Conservation (phyloP, 1,140 invertebrate species). For the Neotoxoptera formosana region DNA sequence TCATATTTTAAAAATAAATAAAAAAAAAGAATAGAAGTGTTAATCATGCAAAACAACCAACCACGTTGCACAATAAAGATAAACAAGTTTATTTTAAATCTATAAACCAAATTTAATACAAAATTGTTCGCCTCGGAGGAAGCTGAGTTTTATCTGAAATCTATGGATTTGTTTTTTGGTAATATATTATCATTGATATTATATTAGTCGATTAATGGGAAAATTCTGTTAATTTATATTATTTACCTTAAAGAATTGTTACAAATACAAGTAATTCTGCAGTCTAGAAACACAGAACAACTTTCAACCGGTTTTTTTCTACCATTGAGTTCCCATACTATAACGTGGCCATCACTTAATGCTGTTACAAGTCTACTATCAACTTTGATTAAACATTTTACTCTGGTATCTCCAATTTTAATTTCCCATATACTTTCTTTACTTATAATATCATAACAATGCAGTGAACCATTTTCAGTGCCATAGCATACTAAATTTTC, state of each 20-base stretch:
- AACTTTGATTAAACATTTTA: conserved; percentile 56
- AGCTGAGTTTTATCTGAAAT: too few species aligned
- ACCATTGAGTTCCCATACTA: conserved; percentile 45
- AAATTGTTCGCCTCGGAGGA: too few species aligned
- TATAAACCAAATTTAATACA: too few species aligned
- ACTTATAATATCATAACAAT: conserved; percentile 37
- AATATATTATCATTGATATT: too few species aligned
- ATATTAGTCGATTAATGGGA: too few species aligned
- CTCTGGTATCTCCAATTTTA: conserved; percentile 54
- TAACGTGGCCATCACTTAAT: conserved; percentile 55
- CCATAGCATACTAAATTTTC: conserved; percentile 59
- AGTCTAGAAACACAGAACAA: conserved; percentile 57
- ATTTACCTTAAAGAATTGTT: conserved; percentile 28
- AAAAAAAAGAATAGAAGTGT: too few species aligned
- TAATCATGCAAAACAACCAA: too few species aligned
- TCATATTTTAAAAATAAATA: neutral
- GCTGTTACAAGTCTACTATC: conserved; percentile 57
- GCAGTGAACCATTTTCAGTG: conserved; percentile 57
- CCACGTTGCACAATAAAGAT: too few species aligned
- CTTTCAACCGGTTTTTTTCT: conserved; percentile 47
- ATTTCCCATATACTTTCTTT: conserved; percentile 55
- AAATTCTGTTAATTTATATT: neutral
- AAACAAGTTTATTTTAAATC: too few species aligned
- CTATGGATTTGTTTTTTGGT: too few species aligned
- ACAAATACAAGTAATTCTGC: conserved; percentile 59